Base-by-base conservation (phyloP, 2,888 invertebrate genomes). In the Nymphalis polychloros region DNA sequence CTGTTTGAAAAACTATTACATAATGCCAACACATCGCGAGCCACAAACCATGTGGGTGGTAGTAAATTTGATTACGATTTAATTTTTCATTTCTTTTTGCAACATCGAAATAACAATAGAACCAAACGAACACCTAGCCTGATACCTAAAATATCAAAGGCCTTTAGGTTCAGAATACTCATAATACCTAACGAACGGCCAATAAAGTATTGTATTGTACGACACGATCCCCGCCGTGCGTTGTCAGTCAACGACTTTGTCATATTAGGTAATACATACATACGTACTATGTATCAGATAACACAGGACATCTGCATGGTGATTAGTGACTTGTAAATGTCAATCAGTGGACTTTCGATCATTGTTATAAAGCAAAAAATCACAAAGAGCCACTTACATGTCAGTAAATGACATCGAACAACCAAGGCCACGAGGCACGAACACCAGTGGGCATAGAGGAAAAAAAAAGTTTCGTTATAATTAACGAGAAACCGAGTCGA, bases 281-380 rank as follows among this genome's bases (percentile, higher is more conserved):
- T 79, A 80, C 80, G 79, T 79, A 80, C 79, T 78, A 81, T 76
- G 77, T 87, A 89, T 90, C 88, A 86, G 89, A 90, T 90, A 89
- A 86, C 87, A 81, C 79, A 77, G 79, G 80, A 84, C 87, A 88
- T 87, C 82, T 86, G 88, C 85, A 84, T 82, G 81, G 78, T 79
- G 84, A 87, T 86, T 84, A 83, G 82, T 81, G 77, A 79, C 80
- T 84, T 84, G 84, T 84, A 82, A 81, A 81, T 86, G 88, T 88
- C 87, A 86, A 85, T 87, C 87, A 85, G 76, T 81, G 78, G 59
- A 77, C 81, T 85, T 85, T 84, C 82, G 79, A 80, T 79, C 79
- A 79, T 72, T 77, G 74, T 76, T 77, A 72, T 69, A 72, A 68
- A 65, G 23, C 59, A 68, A 75, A 78, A 84, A 82, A 63, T 81